phyloP scores from a whole-genome alignment of 2,113 vertebrate genomes.

The Mobula birostris region DNA sequence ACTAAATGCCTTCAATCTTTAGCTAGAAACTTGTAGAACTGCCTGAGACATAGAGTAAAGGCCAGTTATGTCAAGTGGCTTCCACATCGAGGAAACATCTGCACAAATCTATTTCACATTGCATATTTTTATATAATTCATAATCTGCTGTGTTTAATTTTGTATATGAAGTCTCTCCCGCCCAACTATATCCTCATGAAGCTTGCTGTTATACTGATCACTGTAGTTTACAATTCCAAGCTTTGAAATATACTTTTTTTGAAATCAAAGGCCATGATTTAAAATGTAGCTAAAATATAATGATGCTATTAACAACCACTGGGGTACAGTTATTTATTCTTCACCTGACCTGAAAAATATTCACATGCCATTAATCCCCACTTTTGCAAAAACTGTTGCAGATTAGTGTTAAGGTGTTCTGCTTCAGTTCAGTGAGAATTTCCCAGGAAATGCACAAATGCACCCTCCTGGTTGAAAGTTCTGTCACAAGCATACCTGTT shows the following conservation, averaged over 20 bases:
- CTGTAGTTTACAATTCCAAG: not conserved
- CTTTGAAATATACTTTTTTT: not conserved
- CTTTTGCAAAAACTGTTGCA: not conserved
- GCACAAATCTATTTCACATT: too few species aligned
- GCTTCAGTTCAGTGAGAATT: not conserved
- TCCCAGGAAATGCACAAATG: not conserved
- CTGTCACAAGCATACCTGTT: conserved; percentile 65
- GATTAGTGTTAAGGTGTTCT: not conserved
- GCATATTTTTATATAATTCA: not conserved
- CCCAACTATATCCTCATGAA: not conserved
- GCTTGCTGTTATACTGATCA: not conserved
- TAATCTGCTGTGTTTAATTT: not conserved
- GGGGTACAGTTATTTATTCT: not conserved
- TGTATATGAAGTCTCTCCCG: not conserved
- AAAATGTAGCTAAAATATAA: not conserved
- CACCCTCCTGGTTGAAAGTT: not conserved
- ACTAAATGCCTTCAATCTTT: not conserved
- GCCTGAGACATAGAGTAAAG: not conserved
- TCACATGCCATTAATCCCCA: not conserved
- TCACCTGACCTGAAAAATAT: not conserved
- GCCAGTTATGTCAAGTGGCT: not conserved
- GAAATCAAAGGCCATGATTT: not conserved
- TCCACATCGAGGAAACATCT: not conserved
- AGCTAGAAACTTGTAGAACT: not conserved
- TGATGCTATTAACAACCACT: not conserved